These are phyloP conservation scores for Tetraneura akinire DNA, from an alignment of 1,140 invertebrate genomes.

Conservation along the genomic window DNA sequence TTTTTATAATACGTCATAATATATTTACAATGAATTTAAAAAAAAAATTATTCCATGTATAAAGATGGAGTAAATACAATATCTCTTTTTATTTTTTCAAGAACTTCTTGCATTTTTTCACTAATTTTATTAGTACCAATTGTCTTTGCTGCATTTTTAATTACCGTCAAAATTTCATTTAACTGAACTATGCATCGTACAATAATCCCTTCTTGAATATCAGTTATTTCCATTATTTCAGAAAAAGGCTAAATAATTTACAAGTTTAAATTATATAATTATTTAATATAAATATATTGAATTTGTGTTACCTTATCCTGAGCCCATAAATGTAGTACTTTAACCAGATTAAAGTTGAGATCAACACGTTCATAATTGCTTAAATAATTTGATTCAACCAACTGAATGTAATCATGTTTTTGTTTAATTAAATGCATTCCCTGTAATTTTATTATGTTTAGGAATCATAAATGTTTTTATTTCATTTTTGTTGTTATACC, in stretches of 20 bases:
- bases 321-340: slow-evolving; percentile 93
- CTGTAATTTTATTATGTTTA: slow-evolving; percentile 58
- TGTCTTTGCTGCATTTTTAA: slow-evolving; percentile 87
- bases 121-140: slow-evolving; percentile 90
- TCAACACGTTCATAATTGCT: slow-evolving; percentile 64
- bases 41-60: slow-evolving; percentile 65
- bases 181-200: slow-evolving; percentile 96
- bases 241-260: slow-evolving; percentile 74
- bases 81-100: slow-evolving; percentile 89
- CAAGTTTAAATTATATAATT: too few species aligned
- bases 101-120: slow-evolving; percentile 95
- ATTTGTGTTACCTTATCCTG: slow-evolving; percentile 52
- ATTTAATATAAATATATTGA: background rate
- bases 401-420: slow-evolving; percentile 59
- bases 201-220: slow-evolving; percentile 97
- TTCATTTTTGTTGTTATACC: background rate
- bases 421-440: slow-evolving; percentile 63
- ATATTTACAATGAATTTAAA: background rate
- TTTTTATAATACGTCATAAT: too few species aligned
- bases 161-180: slow-evolving; percentile 89
- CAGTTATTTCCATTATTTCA: slow-evolving; percentile 89
- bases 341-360: slow-evolving; percentile 87
- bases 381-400: slow-evolving; percentile 60
- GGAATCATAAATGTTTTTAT: too few species aligned
- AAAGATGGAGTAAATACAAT: slow-evolving; percentile 98